Evolutionary conservation across 2,113 vertebrate species (phyloP), one percentile per base, ranked within the genome.

Genomic region (Alexandromys fortis): DNA sequence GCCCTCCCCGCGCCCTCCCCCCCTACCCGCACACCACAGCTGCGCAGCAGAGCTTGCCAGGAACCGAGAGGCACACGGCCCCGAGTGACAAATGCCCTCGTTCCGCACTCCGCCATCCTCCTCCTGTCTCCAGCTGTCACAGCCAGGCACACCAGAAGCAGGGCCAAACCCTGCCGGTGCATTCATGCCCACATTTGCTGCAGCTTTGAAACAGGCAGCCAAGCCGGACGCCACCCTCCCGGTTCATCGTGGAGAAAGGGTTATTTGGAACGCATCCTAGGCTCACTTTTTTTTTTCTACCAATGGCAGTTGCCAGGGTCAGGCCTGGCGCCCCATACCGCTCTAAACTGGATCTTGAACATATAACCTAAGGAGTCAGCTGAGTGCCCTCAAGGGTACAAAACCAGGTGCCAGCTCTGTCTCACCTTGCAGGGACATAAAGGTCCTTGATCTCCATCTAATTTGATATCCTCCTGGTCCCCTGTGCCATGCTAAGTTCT

Each of bases 31-130:
- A 81, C 91, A 77, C 0, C 38, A 38, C 95, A 97, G 91, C 92
- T 97, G 91, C 70, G 79, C 58, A 63, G 76, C 49, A 67, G 49
- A 78, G 45, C 28, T 49, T 95, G 89, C 96, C 92, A 97, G 88
- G 90, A 92, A 94, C 28, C 77, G 38, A 93, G 68, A 96, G 58
- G 63, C 90, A 58, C 70, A 16, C 24, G 52, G 70, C 86, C 35
- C 78, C 61, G 76, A 85, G 65, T 94, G 92, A 95, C 79, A 94
- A 47, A 86, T 90, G 70, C 77, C 72, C 87, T 73, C 72, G 26
- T 67, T 93, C 52, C 30, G 16, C 68, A 47, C 16, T 45, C 76
- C 77, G 21, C 67, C 68, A 86, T 4, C 22, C 77, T 76, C n/a
- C 67, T 95, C 90, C 89, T 58, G 82, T 61, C 95, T 94, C 83